Evolutionary conservation across 2,888 invertebrate species (phyloP).

Genomic region (Mantis religiosa): DNA sequence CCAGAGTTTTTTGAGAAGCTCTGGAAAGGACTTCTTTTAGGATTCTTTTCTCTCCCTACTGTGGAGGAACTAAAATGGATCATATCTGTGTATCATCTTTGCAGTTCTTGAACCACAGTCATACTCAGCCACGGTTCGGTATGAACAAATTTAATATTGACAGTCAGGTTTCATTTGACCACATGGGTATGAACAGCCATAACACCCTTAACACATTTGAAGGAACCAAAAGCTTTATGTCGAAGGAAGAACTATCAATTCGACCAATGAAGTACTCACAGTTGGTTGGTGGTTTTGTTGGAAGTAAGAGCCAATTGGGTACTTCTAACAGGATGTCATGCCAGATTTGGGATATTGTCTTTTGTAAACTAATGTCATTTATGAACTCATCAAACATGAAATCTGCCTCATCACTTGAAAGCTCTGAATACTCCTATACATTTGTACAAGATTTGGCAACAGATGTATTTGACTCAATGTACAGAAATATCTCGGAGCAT

Average conservation of each 20-base stretch:
- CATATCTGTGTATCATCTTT: background rate
- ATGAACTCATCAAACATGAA: background rate
- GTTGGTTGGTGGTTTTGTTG: conserved; percentile 28
- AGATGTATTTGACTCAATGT: background rate
- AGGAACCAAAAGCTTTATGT: background rate
- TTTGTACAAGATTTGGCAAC: background rate
- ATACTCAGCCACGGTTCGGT: background rate
- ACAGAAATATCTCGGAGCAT: background rate
- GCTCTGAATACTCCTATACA: background rate
- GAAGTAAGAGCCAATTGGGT: conserved; percentile 25
- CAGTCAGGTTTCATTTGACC: background rate
- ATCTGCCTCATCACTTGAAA: background rate
- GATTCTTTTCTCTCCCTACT: too few species aligned
- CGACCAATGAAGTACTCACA: conserved; percentile 4
- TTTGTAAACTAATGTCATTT: conserved; percentile 7
- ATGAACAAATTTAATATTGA: background rate
- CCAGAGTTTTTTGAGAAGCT: too few species aligned
- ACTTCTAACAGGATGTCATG: conserved; percentile 8
- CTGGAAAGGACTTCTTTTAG: too few species aligned
- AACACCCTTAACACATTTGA: background rate
- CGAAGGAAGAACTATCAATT: background rate
- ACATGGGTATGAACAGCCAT: background rate
- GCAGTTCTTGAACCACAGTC: background rate
- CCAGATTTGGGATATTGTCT: conserved; percentile 23
- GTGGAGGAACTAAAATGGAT: background rate